Evolutionary conservation across 35 echinoderm and acorn worm genomes (phyloP).

Genomic region (Acanthaster planci): DNA sequence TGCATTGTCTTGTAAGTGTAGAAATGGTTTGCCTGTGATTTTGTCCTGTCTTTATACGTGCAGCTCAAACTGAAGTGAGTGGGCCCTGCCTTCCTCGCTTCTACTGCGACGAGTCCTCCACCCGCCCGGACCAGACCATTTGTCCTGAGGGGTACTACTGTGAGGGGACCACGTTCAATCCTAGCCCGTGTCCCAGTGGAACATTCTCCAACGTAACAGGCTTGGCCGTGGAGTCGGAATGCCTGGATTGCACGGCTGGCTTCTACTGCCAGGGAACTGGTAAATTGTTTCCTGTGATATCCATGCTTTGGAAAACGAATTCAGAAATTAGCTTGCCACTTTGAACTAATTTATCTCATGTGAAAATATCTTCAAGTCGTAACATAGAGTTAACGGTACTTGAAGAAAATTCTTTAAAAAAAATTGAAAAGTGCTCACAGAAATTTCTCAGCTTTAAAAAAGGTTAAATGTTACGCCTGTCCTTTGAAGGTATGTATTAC

Average conservation of each 20-base stretch:
- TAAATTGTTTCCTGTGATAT: constrained; percentile 38
- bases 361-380: too few relatives aligned
- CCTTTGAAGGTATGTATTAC: too few relatives aligned
- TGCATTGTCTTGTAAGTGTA: too few relatives aligned
- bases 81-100: constrained; percentile 80
- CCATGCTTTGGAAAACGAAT: too few relatives aligned
- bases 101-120: constrained; percentile 83
- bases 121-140: constrained; percentile 68
- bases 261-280: constrained; percentile 90
- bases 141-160: constrained; percentile 91
- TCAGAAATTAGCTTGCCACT: too few relatives aligned
- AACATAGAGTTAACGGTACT: too few relatives aligned
- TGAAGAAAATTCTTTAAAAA: too few relatives aligned
- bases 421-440: too few relatives aligned
- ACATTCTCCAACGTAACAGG: constrained; percentile 95
- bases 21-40: too few relatives aligned
- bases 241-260: constrained; percentile 77
- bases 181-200: constrained; percentile 82
- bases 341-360: too few relatives aligned
- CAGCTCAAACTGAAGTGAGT: constrained; percentile 68
- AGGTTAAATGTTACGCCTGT: too few relatives aligned
- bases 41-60: not conserved
- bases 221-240: constrained; percentile 46
- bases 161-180: constrained; percentile 68
- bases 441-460: too few relatives aligned